phyloP scores from a whole-genome alignment of 1,140 invertebrate genomes.

The Drosophila ercepeae region DNA sequence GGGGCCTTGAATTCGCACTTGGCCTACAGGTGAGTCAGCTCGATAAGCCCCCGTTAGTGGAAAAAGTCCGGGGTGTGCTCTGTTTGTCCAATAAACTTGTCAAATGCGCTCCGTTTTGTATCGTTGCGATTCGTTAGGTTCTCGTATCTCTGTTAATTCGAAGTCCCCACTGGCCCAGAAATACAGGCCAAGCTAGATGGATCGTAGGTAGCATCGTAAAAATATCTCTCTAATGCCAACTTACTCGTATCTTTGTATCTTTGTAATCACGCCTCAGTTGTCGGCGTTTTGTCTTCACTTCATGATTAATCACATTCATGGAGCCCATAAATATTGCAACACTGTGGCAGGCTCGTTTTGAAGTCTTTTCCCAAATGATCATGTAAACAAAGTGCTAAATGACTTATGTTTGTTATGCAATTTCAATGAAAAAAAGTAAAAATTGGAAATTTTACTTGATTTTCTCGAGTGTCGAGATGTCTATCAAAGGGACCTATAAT shows the following conservation, averaged over 20 bases:
- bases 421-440: constrained; percentile 16
- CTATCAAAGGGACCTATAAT: background rate
- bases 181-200: too few species aligned
- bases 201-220: constrained; percentile 25
- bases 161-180: constrained; percentile 65
- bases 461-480: background rate
- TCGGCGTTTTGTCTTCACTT: constrained; percentile 6
- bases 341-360: constrained; percentile 22
- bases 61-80: constrained; percentile 47
- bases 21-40: constrained; percentile 18
- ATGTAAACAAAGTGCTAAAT: constrained; percentile 25
- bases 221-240: constrained; percentile 22
- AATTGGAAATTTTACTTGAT: background rate
- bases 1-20: constrained; percentile 52
- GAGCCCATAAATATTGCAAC: constrained; percentile 51
- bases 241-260: constrained; percentile 3
- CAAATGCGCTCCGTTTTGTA: constrained; percentile 44
- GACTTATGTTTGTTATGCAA: constrained; percentile 5
- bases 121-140: constrained; percentile 47
- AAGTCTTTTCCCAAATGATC: constrained; percentile 14
- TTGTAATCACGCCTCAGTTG: constrained; percentile 1
- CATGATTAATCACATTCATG: constrained; percentile 37
- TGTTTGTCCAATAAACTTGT: constrained; percentile 60
- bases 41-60: constrained; percentile 26
- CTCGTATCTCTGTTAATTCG: constrained; percentile 72